phyloP scores from a whole-genome alignment of 2,113 vertebrate species.

The Polyodon spathula region DNA sequence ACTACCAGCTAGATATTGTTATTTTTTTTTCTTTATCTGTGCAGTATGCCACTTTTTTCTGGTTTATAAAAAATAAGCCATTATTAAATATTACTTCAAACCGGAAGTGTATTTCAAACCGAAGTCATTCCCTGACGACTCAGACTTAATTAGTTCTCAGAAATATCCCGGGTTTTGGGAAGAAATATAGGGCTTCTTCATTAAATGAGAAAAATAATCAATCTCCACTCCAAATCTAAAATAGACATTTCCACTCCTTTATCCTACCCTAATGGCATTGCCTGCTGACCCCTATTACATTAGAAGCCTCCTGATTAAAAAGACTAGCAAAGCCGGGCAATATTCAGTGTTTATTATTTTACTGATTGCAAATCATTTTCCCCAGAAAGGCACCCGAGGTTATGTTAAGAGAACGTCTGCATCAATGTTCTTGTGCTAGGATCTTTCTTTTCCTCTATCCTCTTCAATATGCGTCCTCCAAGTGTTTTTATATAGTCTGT shows the following conservation, averaged over 20 bases:
- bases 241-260: slow-evolving; percentile 62
- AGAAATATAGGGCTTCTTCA: neutral
- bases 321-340: slow-evolving; percentile 35
- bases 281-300: slow-evolving; percentile 62
- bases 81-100: too few relatives aligned
- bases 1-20: too few relatives aligned
- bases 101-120: too few relatives aligned
- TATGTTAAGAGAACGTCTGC: neutral
- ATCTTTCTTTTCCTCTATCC: too few relatives aligned
- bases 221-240: slow-evolving; percentile 43
- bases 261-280: slow-evolving; percentile 59
- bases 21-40: too few relatives aligned
- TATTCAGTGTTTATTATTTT: slow-evolving; percentile 18
- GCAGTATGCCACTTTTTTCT: too few relatives aligned
- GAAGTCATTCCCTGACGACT: too few relatives aligned
- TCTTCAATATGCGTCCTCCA: too few relatives aligned
- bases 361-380: neutral
- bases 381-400: neutral
- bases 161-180: slow-evolving; percentile 12
- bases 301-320: slow-evolving; percentile 52
- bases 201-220: slow-evolving; percentile 18
- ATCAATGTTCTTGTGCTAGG: too few relatives aligned
- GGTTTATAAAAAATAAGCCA: too few relatives aligned
- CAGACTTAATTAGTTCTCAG: slow-evolving; percentile 31
- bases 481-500: too few relatives aligned